Percentiles rank a stretch among this genome's conserved stretches.
phyloP scores from a whole-genome alignment of 1,140 invertebrate genomes.

The Diuraphis noxia region DNA sequence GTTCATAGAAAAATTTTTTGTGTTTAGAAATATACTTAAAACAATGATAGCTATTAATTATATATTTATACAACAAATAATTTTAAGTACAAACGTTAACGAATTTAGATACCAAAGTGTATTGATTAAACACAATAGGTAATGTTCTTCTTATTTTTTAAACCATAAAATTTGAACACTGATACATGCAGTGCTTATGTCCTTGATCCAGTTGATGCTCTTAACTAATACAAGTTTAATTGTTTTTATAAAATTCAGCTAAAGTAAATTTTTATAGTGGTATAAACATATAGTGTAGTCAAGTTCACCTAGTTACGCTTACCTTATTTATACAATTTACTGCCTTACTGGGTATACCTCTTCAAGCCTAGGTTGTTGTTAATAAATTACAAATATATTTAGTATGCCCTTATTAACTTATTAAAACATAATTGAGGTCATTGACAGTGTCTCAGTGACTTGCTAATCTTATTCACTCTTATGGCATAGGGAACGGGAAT shows the following conservation, averaged over 20 bases:
- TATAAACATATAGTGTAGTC: not conserved
- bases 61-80: not conserved
- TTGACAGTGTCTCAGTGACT: constrained; percentile 27
- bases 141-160: not conserved
- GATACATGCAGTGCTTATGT: not conserved
- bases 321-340: not conserved
- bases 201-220: not conserved
- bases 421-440: constrained; percentile 34
- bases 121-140: not conserved
- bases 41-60: not conserved
- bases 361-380: not conserved
- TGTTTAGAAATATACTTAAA: not conserved
- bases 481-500: constrained; percentile 32
- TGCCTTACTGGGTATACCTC: not conserved
- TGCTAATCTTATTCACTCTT: constrained; percentile 37
- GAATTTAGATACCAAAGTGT: not conserved
- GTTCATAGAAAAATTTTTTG: not conserved
- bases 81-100: not conserved
- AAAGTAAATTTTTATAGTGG: not conserved
- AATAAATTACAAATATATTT: not conserved
- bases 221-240: not conserved
- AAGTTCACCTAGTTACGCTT: not conserved
- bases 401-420: constrained; percentile 24
- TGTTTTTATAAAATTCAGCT: not conserved
- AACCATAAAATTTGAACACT: not conserved